Conservation (phyloP, 2,113 vertebrate species). For the Thamnophis sirtalis region DNA sequence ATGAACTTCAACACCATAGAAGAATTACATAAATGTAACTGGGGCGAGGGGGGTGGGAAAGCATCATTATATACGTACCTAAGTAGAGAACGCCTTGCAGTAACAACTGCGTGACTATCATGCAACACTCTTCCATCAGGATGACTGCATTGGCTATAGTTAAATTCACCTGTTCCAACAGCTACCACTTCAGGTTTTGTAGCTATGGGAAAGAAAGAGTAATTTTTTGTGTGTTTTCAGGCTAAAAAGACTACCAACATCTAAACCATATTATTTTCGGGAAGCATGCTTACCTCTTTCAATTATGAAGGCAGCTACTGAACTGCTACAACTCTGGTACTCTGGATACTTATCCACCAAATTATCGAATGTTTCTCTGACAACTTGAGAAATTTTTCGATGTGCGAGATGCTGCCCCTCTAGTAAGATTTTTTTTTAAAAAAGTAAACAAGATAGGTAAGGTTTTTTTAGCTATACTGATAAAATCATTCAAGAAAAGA, state of each 20-base stretch:
- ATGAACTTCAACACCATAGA: neutral
- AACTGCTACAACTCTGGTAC: conserved; percentile 76
- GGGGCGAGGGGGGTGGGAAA: neutral
- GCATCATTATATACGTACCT: conserved; percentile 64
- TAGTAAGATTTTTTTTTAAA: conserved; percentile 35
- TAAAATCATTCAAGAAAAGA: neutral
- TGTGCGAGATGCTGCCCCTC: conserved; percentile 67
- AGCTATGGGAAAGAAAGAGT: conserved; percentile 49
- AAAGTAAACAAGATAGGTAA: conserved; percentile 17
- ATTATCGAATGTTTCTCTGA: conserved; percentile 74
- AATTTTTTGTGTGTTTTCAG: neutral
- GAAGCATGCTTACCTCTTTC: conserved; percentile 76
- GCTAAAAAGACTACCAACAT: neutral
- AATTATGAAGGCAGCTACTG: conserved; percentile 85
- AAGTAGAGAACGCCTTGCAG: conserved; percentile 86
- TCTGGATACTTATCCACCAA: conserved; percentile 71
- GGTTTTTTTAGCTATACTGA: neutral
- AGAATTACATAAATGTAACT: neutral
- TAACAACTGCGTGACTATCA: conserved; percentile 86
- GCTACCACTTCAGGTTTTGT: conserved; percentile 81
- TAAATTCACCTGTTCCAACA: conserved; percentile 86
- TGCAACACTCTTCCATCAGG: conserved; percentile 79
- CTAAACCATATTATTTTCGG: neutral
- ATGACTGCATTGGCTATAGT: conserved; percentile 69
- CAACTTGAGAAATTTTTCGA: conserved; percentile 67